These are phyloP conservation scores for Cenopis cana DNA, from an alignment of 2,888 invertebrate genomes.

Conservation along the genomic window DNA sequence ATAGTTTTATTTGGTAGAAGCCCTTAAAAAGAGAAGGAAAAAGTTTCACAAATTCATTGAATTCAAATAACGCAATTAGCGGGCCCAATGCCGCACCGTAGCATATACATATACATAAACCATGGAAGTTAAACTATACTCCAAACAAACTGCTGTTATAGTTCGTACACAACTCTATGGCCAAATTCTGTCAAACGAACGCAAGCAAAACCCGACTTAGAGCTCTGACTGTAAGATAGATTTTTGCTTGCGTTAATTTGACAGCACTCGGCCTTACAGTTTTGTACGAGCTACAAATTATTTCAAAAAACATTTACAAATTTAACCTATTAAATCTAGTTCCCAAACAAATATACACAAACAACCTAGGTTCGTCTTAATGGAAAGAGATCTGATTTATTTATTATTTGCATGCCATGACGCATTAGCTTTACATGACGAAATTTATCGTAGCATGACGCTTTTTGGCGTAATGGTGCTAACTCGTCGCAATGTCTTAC, in stretches of 20 bases:
- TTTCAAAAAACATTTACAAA: slow-evolving; percentile 73
- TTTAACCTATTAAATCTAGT: slow-evolving; percentile 77
- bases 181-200: no score
- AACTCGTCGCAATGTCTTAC: not conserved
- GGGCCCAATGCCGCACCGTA: slow-evolving; percentile 64
- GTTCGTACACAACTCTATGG: no score
- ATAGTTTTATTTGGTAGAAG: slow-evolving; percentile 79
- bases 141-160: slow-evolving; percentile 51
- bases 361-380: slow-evolving; percentile 58
- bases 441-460: not conserved
- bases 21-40: slow-evolving; percentile 57
- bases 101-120: slow-evolving; percentile 46
- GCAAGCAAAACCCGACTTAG: no score
- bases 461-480: not conserved
- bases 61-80: slow-evolving; percentile 43
- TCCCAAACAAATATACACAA: slow-evolving; percentile 80
- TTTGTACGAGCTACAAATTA: no score
- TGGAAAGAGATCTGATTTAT: slow-evolving; percentile 68
- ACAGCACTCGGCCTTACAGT: no score
- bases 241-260: no score
- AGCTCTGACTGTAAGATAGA: no score
- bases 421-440: not conserved
- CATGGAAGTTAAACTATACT: slow-evolving; percentile 56
- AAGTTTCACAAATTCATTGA: slow-evolving; percentile 42
- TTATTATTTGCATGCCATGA: slow-evolving; percentile 43